Evolutionary conservation across 2,888 invertebrate species (phyloP).

Genomic region (Caenorhabditis imperialis): DNA sequence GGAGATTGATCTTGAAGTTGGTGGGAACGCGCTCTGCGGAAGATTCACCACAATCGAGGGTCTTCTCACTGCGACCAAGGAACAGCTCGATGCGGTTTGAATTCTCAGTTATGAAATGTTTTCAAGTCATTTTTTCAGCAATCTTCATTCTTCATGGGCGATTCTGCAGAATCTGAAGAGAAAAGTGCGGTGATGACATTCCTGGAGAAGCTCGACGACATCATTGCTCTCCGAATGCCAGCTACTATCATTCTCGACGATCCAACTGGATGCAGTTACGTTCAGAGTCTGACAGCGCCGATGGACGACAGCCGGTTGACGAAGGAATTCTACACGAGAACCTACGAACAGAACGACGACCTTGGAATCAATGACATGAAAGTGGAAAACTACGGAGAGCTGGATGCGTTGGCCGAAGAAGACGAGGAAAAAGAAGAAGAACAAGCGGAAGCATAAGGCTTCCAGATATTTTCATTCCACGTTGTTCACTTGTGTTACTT

Average conservation of each 20-base stretch:
- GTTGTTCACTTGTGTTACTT: background rate
- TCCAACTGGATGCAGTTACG: constrained; percentile 96
- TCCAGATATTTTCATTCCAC: no score
- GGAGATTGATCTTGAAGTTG: constrained; percentile 86
- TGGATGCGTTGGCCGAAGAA: constrained; percentile 68
- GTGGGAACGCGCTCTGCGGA: constrained; percentile 89
- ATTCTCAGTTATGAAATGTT: background rate
- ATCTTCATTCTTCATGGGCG: constrained; percentile 76
- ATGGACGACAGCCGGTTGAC: constrained; percentile 82
- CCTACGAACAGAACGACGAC: constrained; percentile 92
- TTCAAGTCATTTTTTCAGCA: constrained; percentile 51
- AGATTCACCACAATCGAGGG: constrained; percentile 97
- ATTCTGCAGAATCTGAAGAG: constrained; percentile 65
- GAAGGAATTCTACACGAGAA: constrained; percentile 87
- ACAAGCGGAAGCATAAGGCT: background rate
- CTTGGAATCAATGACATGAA: constrained; percentile 96
- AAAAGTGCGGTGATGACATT: constrained; percentile 61
- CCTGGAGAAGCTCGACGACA: constrained; percentile 65
- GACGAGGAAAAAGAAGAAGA: constrained; percentile 59
- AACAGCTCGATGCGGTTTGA: constrained; percentile 78
- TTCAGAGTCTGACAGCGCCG: constrained; percentile 80
- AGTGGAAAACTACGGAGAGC: constrained; percentile 86
- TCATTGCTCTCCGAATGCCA: constrained; percentile 70
- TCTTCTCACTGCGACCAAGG: constrained; percentile 85
- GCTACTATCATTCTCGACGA: constrained; percentile 91